These are phyloP conservation scores for Macrocentrus cingulum DNA, from an alignment of 1,140 invertebrate genomes.

Conservation along the genomic window DNA sequence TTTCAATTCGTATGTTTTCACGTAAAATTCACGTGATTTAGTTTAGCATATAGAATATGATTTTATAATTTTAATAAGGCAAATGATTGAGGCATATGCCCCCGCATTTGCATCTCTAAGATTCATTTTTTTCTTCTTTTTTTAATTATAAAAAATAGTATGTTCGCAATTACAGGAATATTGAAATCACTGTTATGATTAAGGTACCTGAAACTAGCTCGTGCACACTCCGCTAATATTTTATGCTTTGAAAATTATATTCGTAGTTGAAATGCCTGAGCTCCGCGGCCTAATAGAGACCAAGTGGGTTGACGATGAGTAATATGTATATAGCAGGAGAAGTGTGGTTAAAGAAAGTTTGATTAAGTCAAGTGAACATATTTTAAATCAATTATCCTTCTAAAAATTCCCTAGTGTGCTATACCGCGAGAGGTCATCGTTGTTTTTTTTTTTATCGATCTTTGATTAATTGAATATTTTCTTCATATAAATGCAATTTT, in stretches of 20 bases:
- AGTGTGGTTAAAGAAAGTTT: neutral
- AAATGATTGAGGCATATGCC: conserved; percentile 44
- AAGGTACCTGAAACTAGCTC: conserved; percentile 28
- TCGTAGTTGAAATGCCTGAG: conserved; percentile 22
- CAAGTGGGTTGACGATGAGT: conserved; percentile 15
- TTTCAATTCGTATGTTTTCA: conserved; percentile 23
- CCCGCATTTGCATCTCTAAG: conserved; percentile 30
- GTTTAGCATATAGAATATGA: conserved; percentile 26
- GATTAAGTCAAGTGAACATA: neutral
- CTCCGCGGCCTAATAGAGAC: conserved; percentile 23
- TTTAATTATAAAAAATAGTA: conserved; percentile 51
- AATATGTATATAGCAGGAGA: conserved; percentile 4
- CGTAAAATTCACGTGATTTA: conserved; percentile 19
- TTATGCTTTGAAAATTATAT: conserved; percentile 20
- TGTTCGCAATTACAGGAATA: conserved; percentile 42
- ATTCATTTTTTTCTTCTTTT: conserved; percentile 31
- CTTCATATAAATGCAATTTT: no score
- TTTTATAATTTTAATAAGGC: conserved; percentile 24
- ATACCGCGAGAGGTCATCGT: neutral
- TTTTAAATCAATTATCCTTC: neutral
- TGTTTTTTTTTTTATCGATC: neutral
- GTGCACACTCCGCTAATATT: conserved; percentile 28
- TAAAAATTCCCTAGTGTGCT: no score
- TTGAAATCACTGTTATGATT: conserved; percentile 33
- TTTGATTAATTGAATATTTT: neutral